Conservation (phyloP, 1,140 invertebrate genomes). For the Odontomachus brunneus region DNA sequence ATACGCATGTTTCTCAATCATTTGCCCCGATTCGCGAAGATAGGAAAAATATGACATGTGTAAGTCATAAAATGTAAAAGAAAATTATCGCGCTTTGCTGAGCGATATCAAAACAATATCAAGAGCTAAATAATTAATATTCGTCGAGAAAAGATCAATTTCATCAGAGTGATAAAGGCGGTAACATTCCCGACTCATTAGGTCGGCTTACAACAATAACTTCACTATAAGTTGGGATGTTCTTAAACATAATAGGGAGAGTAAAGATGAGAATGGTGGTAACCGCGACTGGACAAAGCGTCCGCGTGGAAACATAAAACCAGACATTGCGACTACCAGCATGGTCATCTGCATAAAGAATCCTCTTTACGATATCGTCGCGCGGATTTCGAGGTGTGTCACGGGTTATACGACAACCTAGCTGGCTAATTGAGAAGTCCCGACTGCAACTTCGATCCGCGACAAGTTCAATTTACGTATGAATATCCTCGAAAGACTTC, state of each 20-base stretch:
- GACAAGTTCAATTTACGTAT: conserved; percentile 61
- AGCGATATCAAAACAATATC: background rate
- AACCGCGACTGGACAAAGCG: conserved; percentile 66
- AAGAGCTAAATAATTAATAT: conserved; percentile 8
- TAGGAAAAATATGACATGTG: background rate
- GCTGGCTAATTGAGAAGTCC: conserved; percentile 75
- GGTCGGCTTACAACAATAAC: conserved; percentile 22
- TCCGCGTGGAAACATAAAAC: conserved; percentile 69
- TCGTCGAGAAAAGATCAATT: background rate
- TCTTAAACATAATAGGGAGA: conserved; percentile 62
- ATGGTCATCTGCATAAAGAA: conserved; percentile 77
- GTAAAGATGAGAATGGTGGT: conserved; percentile 46
- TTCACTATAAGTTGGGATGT: conserved; percentile 58
- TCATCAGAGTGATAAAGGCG: background rate
- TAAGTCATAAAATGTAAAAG: background rate
- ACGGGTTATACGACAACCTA: conserved; percentile 62
- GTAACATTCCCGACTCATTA: conserved; percentile 2
- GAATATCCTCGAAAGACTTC: conserved; percentile 18
- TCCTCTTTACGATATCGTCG: conserved; percentile 76
- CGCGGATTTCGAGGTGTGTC: conserved; percentile 57
- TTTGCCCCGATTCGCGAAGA: background rate
- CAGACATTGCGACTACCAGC: conserved; percentile 49
- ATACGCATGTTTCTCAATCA: background rate
- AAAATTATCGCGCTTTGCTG: background rate
- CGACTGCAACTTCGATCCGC: conserved; percentile 31